A percentile compares a stretch with the other conserved stretches of the same genome.
Evolutionary conservation across 2,888 invertebrate species (phyloP).

Genomic region (Netelia virgata): DNA sequence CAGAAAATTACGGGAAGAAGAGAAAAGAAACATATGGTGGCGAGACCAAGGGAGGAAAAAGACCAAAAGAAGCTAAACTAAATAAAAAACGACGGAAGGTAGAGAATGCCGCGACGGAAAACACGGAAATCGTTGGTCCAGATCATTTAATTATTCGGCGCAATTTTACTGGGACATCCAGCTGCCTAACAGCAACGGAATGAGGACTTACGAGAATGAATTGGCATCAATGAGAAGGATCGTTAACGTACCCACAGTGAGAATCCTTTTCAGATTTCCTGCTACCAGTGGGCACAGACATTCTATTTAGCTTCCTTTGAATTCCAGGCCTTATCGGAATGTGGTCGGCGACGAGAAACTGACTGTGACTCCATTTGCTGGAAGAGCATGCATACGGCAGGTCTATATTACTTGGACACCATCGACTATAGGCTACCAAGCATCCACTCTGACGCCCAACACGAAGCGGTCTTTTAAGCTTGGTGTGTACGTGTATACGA

Average conservation of each 20-base stretch:
- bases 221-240: constrained; percentile 2
- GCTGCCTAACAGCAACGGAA: background rate
- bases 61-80: too few species aligned
- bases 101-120: too few species aligned
- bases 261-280: constrained; percentile 28
- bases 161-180: too few species aligned
- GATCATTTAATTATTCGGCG: too few species aligned
- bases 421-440: background rate
- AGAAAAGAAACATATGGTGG: too few species aligned
- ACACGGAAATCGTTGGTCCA: too few species aligned
- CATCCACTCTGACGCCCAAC: background rate
- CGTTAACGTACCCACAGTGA: background rate
- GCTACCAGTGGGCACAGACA: constrained; percentile 17
- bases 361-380: constrained; percentile 33
- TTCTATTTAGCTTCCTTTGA: constrained; percentile 39
- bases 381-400: background rate
- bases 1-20: constrained; percentile 1
- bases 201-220: constrained; percentile 14
- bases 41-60: too few species aligned
- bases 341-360: constrained; percentile 41
- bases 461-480: constrained; percentile 14
- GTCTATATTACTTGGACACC: background rate
- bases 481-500: constrained; percentile 27
- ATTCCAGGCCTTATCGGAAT: constrained; percentile 51
- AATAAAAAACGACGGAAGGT: too few species aligned